Conservation (phyloP, 2,113 vertebrate species). For the Phasianus colchicus region DNA sequence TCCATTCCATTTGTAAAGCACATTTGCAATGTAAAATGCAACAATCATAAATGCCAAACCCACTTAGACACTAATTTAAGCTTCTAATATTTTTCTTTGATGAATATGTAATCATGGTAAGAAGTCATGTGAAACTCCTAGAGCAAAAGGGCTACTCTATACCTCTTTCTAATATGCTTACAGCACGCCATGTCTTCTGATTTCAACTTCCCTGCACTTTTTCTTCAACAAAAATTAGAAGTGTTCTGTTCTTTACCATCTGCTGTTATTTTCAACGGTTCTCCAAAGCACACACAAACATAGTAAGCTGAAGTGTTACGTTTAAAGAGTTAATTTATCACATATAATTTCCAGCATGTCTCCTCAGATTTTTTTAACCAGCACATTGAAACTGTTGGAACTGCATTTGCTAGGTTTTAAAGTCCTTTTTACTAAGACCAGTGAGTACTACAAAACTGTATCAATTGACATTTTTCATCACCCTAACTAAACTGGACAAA, state of each 20-base stretch:
- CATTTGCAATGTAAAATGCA: neutral
- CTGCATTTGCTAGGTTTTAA: neutral
- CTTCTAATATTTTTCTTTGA: neutral
- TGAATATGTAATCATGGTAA: neutral
- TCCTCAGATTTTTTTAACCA: neutral
- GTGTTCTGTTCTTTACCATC: neutral
- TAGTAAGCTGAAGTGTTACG: neutral
- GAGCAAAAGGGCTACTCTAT: neutral
- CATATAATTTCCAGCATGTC: neutral
- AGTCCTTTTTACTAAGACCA: neutral
- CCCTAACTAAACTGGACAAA: neutral
- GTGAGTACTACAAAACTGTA: neutral
- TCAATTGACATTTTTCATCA: neutral
- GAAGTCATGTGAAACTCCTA: neutral
- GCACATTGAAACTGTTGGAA: neutral
- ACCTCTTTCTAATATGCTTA: neutral
- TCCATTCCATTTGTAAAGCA: neutral
- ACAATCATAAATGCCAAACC: neutral
- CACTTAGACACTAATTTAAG: neutral
- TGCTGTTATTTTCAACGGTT: neutral
- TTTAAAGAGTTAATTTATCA: neutral
- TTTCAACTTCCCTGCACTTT: neutral
- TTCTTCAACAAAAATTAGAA: neutral
- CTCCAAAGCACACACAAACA: neutral
- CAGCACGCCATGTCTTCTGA: fast-evolving